Evolutionary conservation across 2,888 invertebrate species (phyloP).

Genomic region (Himalopsyche anomala): DNA sequence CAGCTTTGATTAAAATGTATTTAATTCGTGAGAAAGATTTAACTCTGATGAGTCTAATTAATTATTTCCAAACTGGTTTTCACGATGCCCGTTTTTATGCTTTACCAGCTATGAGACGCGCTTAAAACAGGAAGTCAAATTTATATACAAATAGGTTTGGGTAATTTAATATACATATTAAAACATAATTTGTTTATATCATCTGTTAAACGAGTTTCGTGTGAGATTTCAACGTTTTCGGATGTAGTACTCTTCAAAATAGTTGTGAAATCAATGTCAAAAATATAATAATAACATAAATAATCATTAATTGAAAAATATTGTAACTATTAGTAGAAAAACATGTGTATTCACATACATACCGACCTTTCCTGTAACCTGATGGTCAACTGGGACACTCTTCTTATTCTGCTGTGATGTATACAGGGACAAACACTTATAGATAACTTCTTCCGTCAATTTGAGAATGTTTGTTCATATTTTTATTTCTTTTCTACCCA

Average conservation of each 20-base stretch:
- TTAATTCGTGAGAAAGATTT: slow-evolving; percentile 42
- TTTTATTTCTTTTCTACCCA: too few relatives aligned
- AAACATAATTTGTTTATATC: slow-evolving; percentile 16
- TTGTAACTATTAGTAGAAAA: too few relatives aligned
- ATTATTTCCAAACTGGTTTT: slow-evolving; percentile 35
- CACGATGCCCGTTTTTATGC: slow-evolving; percentile 32
- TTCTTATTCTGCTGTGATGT: too few relatives aligned
- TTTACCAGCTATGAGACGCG: slow-evolving; percentile 41
- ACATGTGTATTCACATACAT: too few relatives aligned
- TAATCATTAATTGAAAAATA: not conserved
- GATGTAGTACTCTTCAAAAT: slow-evolving; percentile 13
- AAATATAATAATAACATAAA: slow-evolving; percentile 26
- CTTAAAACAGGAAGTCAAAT: slow-evolving; percentile 42
- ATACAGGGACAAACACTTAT: too few relatives aligned
- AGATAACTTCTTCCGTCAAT: too few relatives aligned
- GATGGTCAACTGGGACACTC: too few relatives aligned
- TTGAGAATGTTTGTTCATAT: too few relatives aligned
- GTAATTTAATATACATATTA: slow-evolving; percentile 38
- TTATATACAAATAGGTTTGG: slow-evolving; percentile 38
- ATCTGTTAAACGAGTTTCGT: not conserved
- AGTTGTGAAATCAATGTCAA: not conserved
- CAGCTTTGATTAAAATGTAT: slow-evolving; percentile 43
- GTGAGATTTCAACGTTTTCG: slow-evolving; percentile 14
- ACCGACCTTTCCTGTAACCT: too few relatives aligned
- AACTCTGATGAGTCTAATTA: slow-evolving; percentile 35